These are phyloP conservation scores for Nanger granti DNA, from an alignment of 2,113 vertebrate species.

Conservation along the genomic window DNA sequence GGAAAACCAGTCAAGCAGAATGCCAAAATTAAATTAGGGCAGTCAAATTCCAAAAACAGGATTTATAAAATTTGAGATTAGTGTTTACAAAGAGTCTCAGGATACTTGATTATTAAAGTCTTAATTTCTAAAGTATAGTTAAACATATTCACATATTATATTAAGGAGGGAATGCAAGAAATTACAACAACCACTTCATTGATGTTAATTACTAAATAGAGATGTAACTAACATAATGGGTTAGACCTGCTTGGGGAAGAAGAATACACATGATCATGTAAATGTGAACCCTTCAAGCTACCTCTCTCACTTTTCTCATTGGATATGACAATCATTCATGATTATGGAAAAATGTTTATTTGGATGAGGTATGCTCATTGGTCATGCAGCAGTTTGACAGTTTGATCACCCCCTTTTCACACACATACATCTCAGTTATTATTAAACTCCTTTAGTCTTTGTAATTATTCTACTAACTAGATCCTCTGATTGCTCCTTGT, in stretches of 20 bases:
- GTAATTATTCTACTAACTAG: background rate
- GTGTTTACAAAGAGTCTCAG: background rate
- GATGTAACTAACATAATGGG: background rate
- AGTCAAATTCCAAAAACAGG: background rate
- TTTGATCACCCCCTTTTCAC: background rate
- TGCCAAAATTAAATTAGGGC: background rate
- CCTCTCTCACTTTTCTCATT: background rate
- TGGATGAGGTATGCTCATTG: background rate
- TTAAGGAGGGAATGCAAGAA: background rate
- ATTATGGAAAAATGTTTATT: background rate
- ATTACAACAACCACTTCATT: background rate
- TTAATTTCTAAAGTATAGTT: background rate
- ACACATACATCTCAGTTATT: background rate
- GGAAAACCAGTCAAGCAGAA: background rate
- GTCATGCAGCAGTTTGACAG: background rate
- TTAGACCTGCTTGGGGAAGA: background rate
- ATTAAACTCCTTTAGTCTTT: background rate
- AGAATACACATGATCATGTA: background rate
- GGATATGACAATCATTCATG: background rate
- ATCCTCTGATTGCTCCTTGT: background rate
- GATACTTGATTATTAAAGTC: background rate
- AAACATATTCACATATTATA: background rate
- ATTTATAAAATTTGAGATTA: slow-evolving; percentile 9
- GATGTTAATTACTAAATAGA: background rate
- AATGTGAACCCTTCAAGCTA: background rate